A percentile compares a stretch with the other conserved stretches of the same genome.
Conservation (phyloP, 2,797 vertebrate species). For the Leontopithecus rosalia region DNA sequence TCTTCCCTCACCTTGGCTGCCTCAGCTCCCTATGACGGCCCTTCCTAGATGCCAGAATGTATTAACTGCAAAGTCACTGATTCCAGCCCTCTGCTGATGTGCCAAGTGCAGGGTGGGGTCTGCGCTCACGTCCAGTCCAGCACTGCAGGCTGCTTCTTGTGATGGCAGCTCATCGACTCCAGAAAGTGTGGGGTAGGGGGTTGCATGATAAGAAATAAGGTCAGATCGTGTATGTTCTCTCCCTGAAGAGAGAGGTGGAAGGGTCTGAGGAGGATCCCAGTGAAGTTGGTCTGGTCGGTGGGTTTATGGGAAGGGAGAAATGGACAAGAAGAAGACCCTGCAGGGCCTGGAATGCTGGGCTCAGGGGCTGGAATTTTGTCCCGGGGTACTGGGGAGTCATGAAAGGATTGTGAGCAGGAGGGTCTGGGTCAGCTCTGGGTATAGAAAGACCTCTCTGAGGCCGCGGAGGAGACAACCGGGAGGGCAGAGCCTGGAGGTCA, state of each 20-base stretch:
- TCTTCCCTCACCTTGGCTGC: background rate
- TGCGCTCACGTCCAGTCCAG: fast-evolving
- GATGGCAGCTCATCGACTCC: background rate
- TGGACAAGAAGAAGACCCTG: background rate
- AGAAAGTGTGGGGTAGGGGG: background rate
- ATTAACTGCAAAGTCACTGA: background rate
- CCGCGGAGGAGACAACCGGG: no score
- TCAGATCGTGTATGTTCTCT: background rate
- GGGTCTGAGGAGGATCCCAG: background rate
- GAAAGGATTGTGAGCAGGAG: background rate
- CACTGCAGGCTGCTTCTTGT: fast-evolving
- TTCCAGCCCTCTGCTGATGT: background rate
- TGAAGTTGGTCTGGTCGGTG: background rate
- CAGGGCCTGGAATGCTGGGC: background rate
- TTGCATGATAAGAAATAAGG: background rate
- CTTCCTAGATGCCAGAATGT: background rate
- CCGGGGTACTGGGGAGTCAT: background rate
- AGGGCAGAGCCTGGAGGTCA: no score
- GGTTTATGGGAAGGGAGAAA: background rate
- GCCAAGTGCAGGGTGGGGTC: background rate
- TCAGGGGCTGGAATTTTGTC: background rate
- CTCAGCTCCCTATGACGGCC: background rate
- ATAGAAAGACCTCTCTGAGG: background rate
- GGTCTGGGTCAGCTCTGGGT: background rate
- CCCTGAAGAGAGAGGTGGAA: background rate